Evolutionary conservation across 2,113 vertebrate species (phyloP).

Genomic region (Galbula dea): DNA sequence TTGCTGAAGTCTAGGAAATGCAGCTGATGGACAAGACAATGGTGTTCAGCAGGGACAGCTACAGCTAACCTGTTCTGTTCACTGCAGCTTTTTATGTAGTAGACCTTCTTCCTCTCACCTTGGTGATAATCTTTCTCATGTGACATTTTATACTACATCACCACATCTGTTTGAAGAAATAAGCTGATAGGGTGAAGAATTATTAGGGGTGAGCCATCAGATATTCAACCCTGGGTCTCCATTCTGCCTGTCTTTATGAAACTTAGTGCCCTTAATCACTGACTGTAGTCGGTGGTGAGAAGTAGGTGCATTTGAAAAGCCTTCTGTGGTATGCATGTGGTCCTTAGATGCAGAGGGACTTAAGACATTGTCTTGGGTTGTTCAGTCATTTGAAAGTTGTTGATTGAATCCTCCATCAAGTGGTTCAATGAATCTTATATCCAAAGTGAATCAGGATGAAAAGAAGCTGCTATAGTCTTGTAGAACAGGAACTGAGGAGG

Average conservation of each 20-base stretch:
- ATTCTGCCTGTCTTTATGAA: not conserved
- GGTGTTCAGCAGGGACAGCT: not conserved
- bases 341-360: not conserved
- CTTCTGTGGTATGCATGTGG: not conserved
- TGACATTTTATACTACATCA: not conserved
- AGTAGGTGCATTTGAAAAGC: not conserved
- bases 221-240: not conserved
- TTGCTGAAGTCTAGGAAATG: not conserved
- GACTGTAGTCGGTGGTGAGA: not conserved
- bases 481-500: not conserved
- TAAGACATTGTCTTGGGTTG: not conserved
- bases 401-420: not conserved
- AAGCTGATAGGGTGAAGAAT: not conserved
- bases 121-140: not conserved
- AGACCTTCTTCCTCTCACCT: not conserved
- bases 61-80: not conserved
- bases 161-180: not conserved
- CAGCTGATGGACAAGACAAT: not conserved
- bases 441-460: not conserved
- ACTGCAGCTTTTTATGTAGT: not conserved
- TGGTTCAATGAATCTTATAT: not conserved
- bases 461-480: not conserved
- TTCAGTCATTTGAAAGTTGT: not conserved
- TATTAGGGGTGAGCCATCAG: not conserved
- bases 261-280: not conserved